Evolutionary conservation across 2,888 invertebrate species (phyloP), one percentile per base, ranked within the genome.

Genomic region (Frankliniella fusca): DNA sequence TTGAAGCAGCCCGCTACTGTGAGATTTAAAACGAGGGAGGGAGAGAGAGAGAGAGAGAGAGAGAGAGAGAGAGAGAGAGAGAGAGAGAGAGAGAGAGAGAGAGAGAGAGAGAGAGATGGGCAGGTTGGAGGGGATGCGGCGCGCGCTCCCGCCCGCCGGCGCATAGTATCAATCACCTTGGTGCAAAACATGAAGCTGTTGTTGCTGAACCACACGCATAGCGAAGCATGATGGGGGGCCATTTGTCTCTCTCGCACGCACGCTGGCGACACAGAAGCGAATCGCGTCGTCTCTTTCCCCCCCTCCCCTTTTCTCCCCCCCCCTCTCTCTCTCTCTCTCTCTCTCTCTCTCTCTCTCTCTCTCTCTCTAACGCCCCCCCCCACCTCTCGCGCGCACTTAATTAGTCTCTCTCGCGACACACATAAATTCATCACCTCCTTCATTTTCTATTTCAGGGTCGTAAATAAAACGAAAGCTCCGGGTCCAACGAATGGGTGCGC

Each of bases 361-460:
- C 70, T 12, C 70, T 18, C 27, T 76, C 70, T 27, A 18, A 20
- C 61, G 18, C 61, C n/a, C 61, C 18, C 10, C 20, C 54, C 20
- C 54, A 18, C 15, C 20, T 1, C 12, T 27, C 12, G 1, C 11
- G 70, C 70, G n/a, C 70, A 76, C 70, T 76, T 76, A 76, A 76
- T 76, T 76, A 76, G 70, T 76, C 70, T 27, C 27, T 76, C 70
- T 76, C 27, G 70, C 70, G 70, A 76, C 70, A 76, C 38, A 38
- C 70, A 76, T 76, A 76, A 76, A 76, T 76, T 76, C 70, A 76
- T 76, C 70, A 76, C 70, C 70, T 76, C 70, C 70, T 76, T 76
- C 70, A 76, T 76, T 76, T 76, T 76, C 70, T 76, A 76, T 76
- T 76, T 76, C 70, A 76, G 23, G 70, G 70, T 27, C 70, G 70